Percentiles rank a stretch among this genome's conserved stretches.
phyloP scores from a whole-genome alignment of 2,888 invertebrate genomes.

The Lampropteryx suffumata region DNA sequence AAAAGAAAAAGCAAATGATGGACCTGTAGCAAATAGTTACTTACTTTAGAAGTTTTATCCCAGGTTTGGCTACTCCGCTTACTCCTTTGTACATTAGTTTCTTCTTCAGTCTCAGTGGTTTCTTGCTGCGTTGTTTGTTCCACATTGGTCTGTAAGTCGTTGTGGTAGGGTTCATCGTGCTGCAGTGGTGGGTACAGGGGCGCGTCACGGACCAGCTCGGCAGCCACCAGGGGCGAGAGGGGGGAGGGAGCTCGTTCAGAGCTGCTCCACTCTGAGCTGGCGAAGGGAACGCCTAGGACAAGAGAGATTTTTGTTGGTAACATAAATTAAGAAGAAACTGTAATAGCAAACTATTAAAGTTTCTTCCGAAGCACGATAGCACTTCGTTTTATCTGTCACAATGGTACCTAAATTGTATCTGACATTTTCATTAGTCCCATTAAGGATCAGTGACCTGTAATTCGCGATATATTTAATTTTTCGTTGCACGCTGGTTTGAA shows the following conservation, averaged over 20 bases:
- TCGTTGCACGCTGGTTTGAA: too few species aligned
- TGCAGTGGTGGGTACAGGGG: constrained; percentile 50
- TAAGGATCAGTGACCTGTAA: too few species aligned
- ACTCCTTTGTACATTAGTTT: constrained; percentile 50
- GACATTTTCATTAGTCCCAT: too few species aligned
- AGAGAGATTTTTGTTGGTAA: too few species aligned
- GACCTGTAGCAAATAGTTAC: constrained; percentile 3
- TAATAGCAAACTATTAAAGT: too few species aligned
- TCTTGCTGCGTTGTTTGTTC: constrained; percentile 49
- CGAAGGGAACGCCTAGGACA: constrained; percentile 54
- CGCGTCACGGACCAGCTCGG: constrained; percentile 62
- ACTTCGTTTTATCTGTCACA: too few species aligned
- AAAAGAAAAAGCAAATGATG: neutral
- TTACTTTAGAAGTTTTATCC: constrained; percentile 62
- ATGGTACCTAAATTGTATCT: too few species aligned
- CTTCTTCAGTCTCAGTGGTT: constrained; percentile 46
- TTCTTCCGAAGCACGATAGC: too few species aligned
- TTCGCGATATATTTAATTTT: too few species aligned
- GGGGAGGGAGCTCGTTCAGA: constrained; percentile 51
- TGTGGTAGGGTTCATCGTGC: constrained; percentile 39
- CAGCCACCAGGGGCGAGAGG: constrained; percentile 49
- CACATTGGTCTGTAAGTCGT: constrained; percentile 52
- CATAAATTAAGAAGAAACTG: too few species aligned
- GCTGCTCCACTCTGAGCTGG: constrained; percentile 53
- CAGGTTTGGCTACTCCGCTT: constrained; percentile 64